phyloP scores from a whole-genome alignment of 2,113 vertebrate species.

The Passer montanus region DNA sequence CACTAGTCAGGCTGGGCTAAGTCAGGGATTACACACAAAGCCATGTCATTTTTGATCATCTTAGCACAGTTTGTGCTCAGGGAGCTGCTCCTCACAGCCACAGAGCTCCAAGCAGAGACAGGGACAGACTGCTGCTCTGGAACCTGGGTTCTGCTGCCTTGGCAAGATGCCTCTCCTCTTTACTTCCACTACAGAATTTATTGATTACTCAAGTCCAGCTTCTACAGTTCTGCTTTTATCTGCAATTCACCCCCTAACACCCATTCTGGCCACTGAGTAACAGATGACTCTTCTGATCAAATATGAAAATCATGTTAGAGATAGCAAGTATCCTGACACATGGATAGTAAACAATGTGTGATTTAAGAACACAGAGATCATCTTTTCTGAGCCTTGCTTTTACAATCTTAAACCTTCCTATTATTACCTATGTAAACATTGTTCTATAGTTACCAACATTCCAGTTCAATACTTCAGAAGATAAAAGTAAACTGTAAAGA shows the following conservation, averaged over 20 bases:
- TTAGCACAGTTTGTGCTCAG: background rate
- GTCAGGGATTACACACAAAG: background rate
- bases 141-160: background rate
- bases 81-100: background rate
- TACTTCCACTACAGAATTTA: background rate
- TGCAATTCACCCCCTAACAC: background rate
- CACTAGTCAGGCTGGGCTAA: background rate
- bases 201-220: background rate
- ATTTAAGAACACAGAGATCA: background rate
- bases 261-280: background rate
- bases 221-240: background rate
- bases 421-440: background rate
- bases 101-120: background rate
- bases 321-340: background rate
- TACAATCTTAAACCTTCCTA: background rate
- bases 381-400: background rate
- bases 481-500: background rate
- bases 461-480: background rate
- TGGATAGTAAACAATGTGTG: background rate
- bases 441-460: background rate
- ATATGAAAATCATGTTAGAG: background rate
- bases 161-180: background rate
- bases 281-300: background rate
- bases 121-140: rapidly evolving
- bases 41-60: background rate